phyloP scores from a whole-genome alignment of 1,140 invertebrate genomes.

The Ruditapes philippinarum region DNA sequence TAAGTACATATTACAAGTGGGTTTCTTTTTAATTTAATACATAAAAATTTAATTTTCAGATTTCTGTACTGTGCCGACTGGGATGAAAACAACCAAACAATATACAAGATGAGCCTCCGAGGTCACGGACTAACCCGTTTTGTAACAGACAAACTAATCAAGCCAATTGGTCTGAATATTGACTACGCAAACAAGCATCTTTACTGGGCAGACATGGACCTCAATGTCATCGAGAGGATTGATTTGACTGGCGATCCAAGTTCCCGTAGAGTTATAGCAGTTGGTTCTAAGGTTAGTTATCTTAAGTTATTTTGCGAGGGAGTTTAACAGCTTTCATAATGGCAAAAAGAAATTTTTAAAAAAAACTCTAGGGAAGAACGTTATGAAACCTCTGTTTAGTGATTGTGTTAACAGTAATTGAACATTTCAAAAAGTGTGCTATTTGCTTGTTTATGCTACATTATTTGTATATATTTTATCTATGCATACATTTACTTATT shows the following conservation, averaged over 20 bases:
- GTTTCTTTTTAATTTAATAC: too few species aligned
- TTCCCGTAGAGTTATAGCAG: constrained; percentile 35
- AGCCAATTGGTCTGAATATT: constrained; percentile 26
- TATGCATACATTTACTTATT: too few species aligned
- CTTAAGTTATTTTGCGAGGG: too few species aligned
- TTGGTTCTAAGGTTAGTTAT: constrained; percentile 51
- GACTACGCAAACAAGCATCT: constrained; percentile 56
- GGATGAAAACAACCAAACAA: background rate
- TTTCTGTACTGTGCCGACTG: constrained; percentile 46
- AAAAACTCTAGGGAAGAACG: too few species aligned
- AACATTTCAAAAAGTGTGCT: too few species aligned
- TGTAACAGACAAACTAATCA: constrained; percentile 26
- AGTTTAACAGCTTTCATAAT: too few species aligned
- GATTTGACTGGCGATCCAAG: background rate
- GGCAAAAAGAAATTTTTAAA: too few species aligned
- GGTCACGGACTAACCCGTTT: background rate
- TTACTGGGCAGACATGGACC: constrained; percentile 60
- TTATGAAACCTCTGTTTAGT: too few species aligned
- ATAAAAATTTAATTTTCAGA: background rate
- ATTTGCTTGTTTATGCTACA: too few species aligned
- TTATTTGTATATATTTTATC: too few species aligned
- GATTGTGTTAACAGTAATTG: too few species aligned
- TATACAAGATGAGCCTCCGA: background rate
- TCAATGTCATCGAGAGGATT: constrained; percentile 53
- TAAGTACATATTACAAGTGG: too few species aligned